Base-by-base conservation (phyloP, 92 coral and sea anemone genomes). In the Epizoanthus rinbou region DNA sequence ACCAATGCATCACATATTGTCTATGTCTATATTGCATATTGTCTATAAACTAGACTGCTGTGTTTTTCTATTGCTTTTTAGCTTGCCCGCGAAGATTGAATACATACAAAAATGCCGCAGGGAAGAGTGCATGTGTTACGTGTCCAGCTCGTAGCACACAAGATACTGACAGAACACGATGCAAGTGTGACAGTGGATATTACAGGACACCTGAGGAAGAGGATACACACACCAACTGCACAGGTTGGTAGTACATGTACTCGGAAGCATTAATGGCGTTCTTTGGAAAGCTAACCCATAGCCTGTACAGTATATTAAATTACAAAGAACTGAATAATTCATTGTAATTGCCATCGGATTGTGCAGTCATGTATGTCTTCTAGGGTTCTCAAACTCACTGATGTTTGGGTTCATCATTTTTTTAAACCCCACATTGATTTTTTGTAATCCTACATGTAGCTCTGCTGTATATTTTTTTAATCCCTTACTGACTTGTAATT, bases 121-220 rank as follows among this genome's bases (percentile, higher is more conserved):
- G 68, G 28, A 75, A 75, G 13, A 33, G 3, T 33, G 35, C 68
- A 15, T 75, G 80, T 17, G 3, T n/a, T 54, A 75, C 11, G 37
- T 75, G 80, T 7, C 80, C 80, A 14, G 80, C 66, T 13, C 80
- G 33, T 18, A 75, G 80, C 53, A 75, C 53, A 17, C 80, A 75
- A 41, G 52, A 33, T 75, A 9, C 31, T 0, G 53, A 57, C 18
- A 57, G 62, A 75, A 75, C 80, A 18, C 35, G 67, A 1, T 75
- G 80, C 31, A 31, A 57, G 10, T 75, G 80, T 33, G 65, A 75
- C 41, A 57, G 53, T 28, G 80, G 80, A 16, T 75, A 23, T 23
- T 75, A 75, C 68, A 75, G 80, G 23, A 66, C 80, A 15, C 4
- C 16, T 1, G 31, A 16, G 7, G 80, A 75, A 47, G 50, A 75